Percentiles rank a stretch among this genome's conserved stretches.
Evolutionary conservation across 2,888 invertebrate species (phyloP).

Genomic region (Boloria euphrosyne): DNA sequence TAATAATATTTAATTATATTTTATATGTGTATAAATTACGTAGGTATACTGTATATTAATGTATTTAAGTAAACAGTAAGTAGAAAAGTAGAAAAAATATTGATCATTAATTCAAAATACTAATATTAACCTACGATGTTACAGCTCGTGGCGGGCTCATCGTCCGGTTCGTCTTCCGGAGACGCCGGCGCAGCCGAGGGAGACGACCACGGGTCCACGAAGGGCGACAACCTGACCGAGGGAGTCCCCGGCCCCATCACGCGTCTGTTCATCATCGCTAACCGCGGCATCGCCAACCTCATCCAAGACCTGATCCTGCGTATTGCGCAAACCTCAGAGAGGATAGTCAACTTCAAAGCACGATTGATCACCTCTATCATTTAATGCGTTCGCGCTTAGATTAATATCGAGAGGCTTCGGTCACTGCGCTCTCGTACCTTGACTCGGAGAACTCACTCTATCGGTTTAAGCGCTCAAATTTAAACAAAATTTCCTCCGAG

Average conservation of each 20-base stretch:
- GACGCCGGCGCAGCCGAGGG: conserved; percentile 74
- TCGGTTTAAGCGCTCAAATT: conserved; percentile 8
- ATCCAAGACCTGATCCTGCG: conserved; percentile 94
- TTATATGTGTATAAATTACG: neutral
- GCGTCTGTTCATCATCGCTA: conserved; percentile 92
- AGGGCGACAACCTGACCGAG: conserved; percentile 87
- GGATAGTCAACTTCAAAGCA: conserved; percentile 96
- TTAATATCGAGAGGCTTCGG: conserved; percentile 51
- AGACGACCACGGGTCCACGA: conserved; percentile 81
- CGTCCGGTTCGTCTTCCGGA: conserved; percentile 79
- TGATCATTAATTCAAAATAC: neutral
- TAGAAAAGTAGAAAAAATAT: neutral
- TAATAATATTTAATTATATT: neutral
- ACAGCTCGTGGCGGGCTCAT: conserved; percentile 89
- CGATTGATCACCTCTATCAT: conserved; percentile 94
- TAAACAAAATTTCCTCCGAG: conserved; percentile 20
- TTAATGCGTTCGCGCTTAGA: conserved; percentile 79
- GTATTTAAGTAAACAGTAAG: conserved; percentile 3
- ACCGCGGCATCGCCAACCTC: conserved; percentile 92
- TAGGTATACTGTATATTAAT: neutral
- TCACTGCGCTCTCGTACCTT: conserved; percentile 29
- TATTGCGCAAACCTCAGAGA: conserved; percentile 94
- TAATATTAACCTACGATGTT: conserved; percentile 42
- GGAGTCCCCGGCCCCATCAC: conserved; percentile 94
- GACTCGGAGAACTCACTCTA: conserved; percentile 23